Evolutionary conservation across 2,888 invertebrate genomes (phyloP), one percentile per base, ranked within the genome.

Genomic region (Protodeltote pygarga): DNA sequence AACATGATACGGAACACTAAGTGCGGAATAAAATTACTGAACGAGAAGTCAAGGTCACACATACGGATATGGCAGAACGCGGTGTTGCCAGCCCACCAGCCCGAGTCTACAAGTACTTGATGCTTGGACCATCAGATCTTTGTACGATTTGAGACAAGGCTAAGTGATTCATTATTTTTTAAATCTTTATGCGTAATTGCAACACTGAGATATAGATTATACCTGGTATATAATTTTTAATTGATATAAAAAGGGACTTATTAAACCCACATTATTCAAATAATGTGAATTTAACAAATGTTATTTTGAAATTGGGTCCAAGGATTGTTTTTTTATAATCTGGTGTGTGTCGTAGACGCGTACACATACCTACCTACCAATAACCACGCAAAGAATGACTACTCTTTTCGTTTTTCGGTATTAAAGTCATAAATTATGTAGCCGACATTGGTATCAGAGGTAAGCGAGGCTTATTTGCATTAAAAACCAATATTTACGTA

Each of bases 1-100:
- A 83, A 81, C 81, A 79, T 75, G 82, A 85, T 79, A 87, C 88
- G 89, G 87, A 89, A 90, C 83, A 81, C 81, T 81, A 77, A 81
- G 75, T 75, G 74, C 73, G 75, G 84, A 85, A 85, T 87, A 85
- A 86, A 79, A 83, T 87, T 81, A 85, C 73, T 66, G 76, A 84
- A 75, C 78, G 74, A 79, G 74, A 61, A 68, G 66, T 81, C 90
- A 90, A 90, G 90, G 90, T 73, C 85, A 63, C 59, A 75, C 72
- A 88, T 75, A 79, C 89, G 89, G 89, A 88, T 87, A 84, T 79
- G 75, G 77, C 75, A 65, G 73, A 64, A 83, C 80, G 77, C 75
- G 67, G 72, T 69, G 83, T 83, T 83, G 71, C 82, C 81, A 83
- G 72, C 81, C 83, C 73, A 81, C 81, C 64, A 67, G 63, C 38